Percentiles rank a stretch among this genome's conserved stretches.
Evolutionary conservation across 1,140 invertebrate genomes (phyloP).

Genomic region (Drosophila sucinea): DNA sequence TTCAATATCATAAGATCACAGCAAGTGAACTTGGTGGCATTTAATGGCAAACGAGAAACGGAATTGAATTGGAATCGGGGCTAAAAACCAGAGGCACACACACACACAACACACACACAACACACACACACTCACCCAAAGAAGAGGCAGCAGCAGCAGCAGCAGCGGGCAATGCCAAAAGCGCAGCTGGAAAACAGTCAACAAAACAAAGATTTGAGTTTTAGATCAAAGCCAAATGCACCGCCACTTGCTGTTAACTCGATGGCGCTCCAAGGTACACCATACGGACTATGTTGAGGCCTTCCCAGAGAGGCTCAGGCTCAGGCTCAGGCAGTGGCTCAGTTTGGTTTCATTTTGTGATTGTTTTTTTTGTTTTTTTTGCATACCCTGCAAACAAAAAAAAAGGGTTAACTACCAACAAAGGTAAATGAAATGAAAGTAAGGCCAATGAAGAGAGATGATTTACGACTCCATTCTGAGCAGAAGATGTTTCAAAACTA

Average conservation of each 20-base stretch:
- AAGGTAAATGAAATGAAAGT: neutral
- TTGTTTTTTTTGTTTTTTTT: conserved; percentile 31
- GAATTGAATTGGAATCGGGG: conserved; percentile 18
- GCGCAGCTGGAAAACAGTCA: conserved; percentile 61
- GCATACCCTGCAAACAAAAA: conserved; percentile 21
- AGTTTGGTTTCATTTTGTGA: conserved; percentile 31
- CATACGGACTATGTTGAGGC: conserved; percentile 33
- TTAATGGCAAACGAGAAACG: conserved; percentile 52
- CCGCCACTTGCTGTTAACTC: conserved; percentile 79
- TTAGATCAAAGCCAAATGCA: conserved; percentile 77
- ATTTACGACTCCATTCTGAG: no score
- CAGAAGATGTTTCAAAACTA: no score
- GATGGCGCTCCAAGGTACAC: conserved; percentile 79
- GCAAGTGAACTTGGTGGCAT: conserved; percentile 78
- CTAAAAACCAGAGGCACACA: conserved; percentile 60
- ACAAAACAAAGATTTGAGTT: conserved; percentile 74
- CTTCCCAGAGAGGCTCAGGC: conserved; percentile 51
- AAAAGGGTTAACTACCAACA: neutral
- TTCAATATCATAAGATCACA: conserved; percentile 63
- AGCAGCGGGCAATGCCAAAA: conserved; percentile 59
- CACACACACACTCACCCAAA: conserved; percentile 27
- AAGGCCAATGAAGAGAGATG: no score
- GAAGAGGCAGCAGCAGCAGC: conserved; percentile 37
- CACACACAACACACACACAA: conserved; percentile 28
- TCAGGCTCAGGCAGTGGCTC: conserved; percentile 34